phyloP scores from a whole-genome alignment of 2,113 vertebrate species.

The Gavialis gangeticus region DNA sequence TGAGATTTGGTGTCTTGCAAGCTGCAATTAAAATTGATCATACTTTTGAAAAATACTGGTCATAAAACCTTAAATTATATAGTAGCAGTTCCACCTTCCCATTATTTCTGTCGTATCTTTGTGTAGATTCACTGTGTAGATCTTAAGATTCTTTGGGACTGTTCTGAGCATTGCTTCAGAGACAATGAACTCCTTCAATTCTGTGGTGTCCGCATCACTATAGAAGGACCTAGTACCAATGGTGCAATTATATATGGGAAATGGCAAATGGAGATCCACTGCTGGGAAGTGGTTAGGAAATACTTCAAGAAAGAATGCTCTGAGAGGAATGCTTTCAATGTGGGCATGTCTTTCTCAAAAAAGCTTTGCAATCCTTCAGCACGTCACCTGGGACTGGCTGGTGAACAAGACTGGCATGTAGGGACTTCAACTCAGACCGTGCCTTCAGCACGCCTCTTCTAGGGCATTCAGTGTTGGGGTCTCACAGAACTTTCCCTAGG shows the following conservation, averaged over 20 bases:
- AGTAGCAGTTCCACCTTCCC: background rate
- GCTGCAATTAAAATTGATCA: conserved; percentile 16
- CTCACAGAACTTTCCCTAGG: background rate
- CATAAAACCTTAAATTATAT: background rate
- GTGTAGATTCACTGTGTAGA: background rate
- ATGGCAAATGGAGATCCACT: background rate
- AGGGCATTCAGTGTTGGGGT: background rate
- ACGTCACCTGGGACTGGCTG: background rate
- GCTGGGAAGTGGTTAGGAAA: background rate
- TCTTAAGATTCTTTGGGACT: fast-evolving
- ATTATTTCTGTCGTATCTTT: fast-evolving
- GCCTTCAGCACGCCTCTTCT: background rate
- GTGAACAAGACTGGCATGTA: background rate
- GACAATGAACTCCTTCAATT: background rate
- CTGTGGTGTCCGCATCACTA: background rate
- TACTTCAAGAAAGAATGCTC: background rate
- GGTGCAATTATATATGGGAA: too few relatives aligned
- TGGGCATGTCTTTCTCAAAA: background rate
- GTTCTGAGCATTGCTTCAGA: background rate
- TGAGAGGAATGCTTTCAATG: background rate
- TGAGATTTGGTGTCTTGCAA: background rate
- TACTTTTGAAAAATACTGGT: background rate
- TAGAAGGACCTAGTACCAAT: too few relatives aligned
- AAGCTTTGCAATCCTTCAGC: background rate
- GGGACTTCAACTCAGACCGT: background rate